A percentile compares a stretch with the other conserved stretches of the same genome.
Evolutionary conservation across 2,888 invertebrate species (phyloP).

Genomic region (Aquatica leii): DNA sequence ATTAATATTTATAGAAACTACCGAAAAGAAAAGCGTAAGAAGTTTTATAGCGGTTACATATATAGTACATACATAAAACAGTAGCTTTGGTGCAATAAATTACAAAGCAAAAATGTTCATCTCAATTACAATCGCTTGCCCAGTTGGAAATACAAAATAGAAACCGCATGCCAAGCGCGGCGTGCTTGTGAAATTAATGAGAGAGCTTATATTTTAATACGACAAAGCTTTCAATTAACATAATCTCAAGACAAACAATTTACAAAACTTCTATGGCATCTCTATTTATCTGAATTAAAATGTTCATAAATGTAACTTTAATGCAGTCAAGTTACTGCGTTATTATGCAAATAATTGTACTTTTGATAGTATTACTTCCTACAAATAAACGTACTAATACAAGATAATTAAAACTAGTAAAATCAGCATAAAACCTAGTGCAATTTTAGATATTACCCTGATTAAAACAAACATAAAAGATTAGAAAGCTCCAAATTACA

Average conservation of each 20-base stretch:
- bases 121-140: conserved; percentile 34
- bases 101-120: conserved; percentile 34
- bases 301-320: no score
- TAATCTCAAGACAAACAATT: conserved; percentile 42
- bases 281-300: no score
- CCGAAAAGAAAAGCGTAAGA: conserved; percentile 25
- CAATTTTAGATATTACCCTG: background rate
- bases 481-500: no score
- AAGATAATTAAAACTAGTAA: conserved; percentile 27
- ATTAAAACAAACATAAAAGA: no score
- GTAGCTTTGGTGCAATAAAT: conserved; percentile 29
- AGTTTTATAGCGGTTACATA: conserved; percentile 32
- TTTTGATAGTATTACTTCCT: no score
- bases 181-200: conserved; percentile 40
- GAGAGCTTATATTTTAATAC: conserved; percentile 42
- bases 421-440: conserved; percentile 14
- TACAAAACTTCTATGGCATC: conserved; percentile 38
- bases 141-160: conserved; percentile 33
- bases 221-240: conserved; percentile 39
- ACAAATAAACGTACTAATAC: conserved; percentile 16
- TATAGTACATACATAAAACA: conserved; percentile 34
- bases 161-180: conserved; percentile 30
- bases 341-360: no score
- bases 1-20: no score
- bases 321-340: no score